Evolutionary conservation across 2,888 invertebrate genomes (phyloP).

Genomic region (Noctua janthina): DNA sequence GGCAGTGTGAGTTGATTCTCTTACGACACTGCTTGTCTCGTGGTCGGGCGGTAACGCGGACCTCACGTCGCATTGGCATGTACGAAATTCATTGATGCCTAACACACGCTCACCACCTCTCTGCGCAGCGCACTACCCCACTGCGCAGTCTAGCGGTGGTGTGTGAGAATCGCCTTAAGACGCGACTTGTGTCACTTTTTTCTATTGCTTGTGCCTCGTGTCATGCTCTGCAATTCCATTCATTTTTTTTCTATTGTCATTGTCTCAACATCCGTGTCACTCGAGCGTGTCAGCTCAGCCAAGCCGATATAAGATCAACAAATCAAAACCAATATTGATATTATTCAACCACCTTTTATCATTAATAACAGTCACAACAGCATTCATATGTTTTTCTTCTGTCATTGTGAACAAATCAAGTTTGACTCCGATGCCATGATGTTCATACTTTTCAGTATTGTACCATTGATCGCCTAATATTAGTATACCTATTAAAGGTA

Average conservation of each 20-base stretch:
- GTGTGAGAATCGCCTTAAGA: too few species aligned
- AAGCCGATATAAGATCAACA: not conserved
- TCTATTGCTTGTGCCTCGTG: too few species aligned
- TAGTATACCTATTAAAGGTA: constrained; percentile 83
- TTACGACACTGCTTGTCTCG: too few species aligned
- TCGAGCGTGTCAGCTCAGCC: too few species aligned
- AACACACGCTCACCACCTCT: too few species aligned
- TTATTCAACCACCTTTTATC: constrained; percentile 69
- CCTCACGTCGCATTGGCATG: too few species aligned
- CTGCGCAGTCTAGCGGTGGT: too few species aligned
- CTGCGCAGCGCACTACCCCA: too few species aligned
- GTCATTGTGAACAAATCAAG: constrained; percentile 64
- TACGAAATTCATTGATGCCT: too few species aligned
- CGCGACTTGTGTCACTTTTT: too few species aligned
- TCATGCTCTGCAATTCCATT: not conserved
- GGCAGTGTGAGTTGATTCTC: too few species aligned
- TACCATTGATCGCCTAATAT: constrained; percentile 84
- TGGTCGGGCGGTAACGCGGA: too few species aligned
- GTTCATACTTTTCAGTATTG: constrained; percentile 78
- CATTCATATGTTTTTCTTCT: constrained; percentile 74
- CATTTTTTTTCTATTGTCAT: not conserved
- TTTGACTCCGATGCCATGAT: constrained; percentile 73
- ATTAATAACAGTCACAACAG: constrained; percentile 69
- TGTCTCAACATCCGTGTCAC: not conserved
- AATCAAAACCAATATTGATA: not conserved